Base-by-base conservation (phyloP, 2,797 vertebrate genomes). In the Potorous gilbertii region DNA sequence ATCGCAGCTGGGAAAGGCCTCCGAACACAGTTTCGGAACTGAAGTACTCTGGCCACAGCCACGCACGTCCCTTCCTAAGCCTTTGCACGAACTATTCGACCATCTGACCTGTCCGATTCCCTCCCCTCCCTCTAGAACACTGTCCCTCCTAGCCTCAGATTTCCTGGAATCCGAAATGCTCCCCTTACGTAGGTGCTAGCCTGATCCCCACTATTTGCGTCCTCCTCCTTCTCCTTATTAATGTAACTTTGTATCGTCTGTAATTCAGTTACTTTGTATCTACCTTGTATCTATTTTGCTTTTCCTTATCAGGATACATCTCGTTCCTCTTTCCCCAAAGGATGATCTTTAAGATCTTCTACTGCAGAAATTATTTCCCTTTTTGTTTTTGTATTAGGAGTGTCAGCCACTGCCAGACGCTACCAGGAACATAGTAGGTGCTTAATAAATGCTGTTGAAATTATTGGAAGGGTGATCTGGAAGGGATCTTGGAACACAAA, bases 151-250 rank as follows among this genome's bases (percentile, higher is more conserved):
- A 6, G 21, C 74, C 9, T 81, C 40, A 46, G 74, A 52, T 10
- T 21, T 50, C 74, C 9, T 10, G 10, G 74, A 27, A 27, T 50
- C 40, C 74, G 21, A 46, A 46, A n/a, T 8, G 66, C 66, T 74
- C 74, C 0, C 4, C 21, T 27, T 24, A 9, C 21, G 8, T 0
- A 4, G 24, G 9, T 9, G 5, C n/a, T 21, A 74, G n/a, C 18
- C 74, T 1, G 40, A 66, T 1, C 4, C 59, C 13, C 4, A 0
- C 16, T 66, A 29, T 12, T 14, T 0, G 59, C 2, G 59, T 14
- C 29, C 40, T 81, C 29, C 40, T 81, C 24, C 40, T 74, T 21
- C 74, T 21, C n/a, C 74, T 11, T 13, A 0, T 5, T 5, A 40
- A 46, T 40, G 74, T 87, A 34, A 87, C 74, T 46, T 50, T 27